phyloP scores from a whole-genome alignment of 2,113 vertebrate species.

The Lasiurus cinereus region DNA sequence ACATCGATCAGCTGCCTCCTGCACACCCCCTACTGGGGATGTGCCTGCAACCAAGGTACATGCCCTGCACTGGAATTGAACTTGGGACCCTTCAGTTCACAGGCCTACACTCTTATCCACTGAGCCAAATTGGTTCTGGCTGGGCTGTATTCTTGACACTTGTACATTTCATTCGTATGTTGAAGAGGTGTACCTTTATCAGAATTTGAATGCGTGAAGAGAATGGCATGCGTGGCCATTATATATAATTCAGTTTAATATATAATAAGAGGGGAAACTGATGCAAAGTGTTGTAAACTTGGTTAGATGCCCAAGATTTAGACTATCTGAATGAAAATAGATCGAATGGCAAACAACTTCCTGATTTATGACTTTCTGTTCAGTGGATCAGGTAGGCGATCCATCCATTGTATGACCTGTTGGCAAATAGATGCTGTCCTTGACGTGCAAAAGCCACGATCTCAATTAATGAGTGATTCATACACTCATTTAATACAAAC shows the following conservation, averaged over 20 bases:
- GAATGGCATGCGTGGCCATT: background rate
- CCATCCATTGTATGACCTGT: background rate
- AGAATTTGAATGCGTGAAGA: background rate
- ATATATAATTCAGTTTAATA: too few relatives aligned
- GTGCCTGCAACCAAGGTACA: too few relatives aligned
- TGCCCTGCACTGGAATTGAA: too few relatives aligned
- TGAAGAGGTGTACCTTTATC: background rate
- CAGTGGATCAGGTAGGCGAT: background rate
- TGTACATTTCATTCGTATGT: background rate
- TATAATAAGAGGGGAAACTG: background rate
- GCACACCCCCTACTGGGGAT: too few relatives aligned
- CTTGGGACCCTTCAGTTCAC: too few relatives aligned
- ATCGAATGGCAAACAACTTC: background rate
- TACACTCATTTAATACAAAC: background rate
- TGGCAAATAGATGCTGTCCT: background rate
- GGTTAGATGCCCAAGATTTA: background rate
- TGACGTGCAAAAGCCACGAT: background rate
- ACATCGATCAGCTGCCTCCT: too few relatives aligned
- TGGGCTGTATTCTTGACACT: background rate
- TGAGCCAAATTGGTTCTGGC: too few relatives aligned
- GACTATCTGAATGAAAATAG: background rate
- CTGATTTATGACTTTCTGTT: background rate
- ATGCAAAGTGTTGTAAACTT: background rate
- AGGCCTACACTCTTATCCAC: too few relatives aligned
- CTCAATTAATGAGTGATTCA: background rate